Conservation (phyloP, 2,113 vertebrate genomes). For the Falco punctatus region DNA sequence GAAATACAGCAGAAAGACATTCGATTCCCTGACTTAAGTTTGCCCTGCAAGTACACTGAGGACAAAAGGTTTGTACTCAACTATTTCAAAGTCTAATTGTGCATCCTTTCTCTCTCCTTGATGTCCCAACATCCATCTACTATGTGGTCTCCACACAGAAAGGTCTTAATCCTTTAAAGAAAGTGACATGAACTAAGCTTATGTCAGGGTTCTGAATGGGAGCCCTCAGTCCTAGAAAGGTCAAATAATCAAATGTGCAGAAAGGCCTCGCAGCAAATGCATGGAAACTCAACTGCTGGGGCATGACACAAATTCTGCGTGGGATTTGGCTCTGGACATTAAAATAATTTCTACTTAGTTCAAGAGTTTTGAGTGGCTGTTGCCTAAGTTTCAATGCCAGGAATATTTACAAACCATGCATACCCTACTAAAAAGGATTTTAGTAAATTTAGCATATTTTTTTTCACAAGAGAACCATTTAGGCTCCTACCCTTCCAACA, state of each 20-base stretch:
- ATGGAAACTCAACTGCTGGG: background rate
- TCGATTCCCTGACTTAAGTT: background rate
- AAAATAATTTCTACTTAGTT: background rate
- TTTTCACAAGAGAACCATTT: background rate
- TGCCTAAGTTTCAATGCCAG: fast-evolving
- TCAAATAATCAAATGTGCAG: background rate
- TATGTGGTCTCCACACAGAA: background rate
- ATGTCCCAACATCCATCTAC: background rate
- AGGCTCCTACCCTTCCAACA: background rate
- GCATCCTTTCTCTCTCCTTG: background rate
- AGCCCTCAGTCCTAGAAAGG: background rate
- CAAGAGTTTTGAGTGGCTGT: background rate
- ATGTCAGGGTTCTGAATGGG: background rate
- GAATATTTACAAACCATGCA: background rate
- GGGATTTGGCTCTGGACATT: background rate
- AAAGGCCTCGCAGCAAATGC: background rate
- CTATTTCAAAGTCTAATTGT: background rate
- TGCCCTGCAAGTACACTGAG: background rate
- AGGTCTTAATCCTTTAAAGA: background rate
- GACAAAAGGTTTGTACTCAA: background rate
- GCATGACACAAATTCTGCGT: background rate
- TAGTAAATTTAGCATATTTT: too few relatives aligned
- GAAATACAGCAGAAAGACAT: background rate
- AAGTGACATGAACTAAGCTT: background rate
- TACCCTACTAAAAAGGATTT: background rate